A percentile compares a stretch with the other conserved stretches of the same genome.
Conservation (phyloP, 2,888 invertebrate species). For the Philonicus albiceps region DNA sequence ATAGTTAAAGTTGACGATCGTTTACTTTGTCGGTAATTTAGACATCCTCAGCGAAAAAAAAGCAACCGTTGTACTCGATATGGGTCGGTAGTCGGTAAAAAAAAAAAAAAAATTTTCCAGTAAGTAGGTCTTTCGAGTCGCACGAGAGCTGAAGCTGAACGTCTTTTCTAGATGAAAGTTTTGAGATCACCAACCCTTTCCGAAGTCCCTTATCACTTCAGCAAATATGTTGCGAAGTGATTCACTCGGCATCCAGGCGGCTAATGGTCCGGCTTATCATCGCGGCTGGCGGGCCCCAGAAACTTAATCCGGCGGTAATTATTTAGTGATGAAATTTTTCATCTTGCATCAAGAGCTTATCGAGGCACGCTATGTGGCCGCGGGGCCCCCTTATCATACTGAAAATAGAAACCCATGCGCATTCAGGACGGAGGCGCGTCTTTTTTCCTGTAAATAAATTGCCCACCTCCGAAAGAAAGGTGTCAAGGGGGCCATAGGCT, state of each 20-base stretch:
- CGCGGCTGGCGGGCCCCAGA: neutral
- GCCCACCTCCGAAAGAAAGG: neutral
- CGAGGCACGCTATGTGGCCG: neutral
- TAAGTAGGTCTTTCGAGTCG: neutral
- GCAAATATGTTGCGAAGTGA: neutral
- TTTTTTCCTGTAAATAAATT: neutral
- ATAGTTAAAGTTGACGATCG: neutral
- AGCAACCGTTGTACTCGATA: neutral
- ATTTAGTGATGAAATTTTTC: slow-evolving; percentile 16
- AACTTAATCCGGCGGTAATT: neutral
- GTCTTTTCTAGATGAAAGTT: neutral
- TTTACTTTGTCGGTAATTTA: neutral
- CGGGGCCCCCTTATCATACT: neutral
- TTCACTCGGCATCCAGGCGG: neutral
- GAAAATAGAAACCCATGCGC: neutral
- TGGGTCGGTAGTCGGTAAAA: neutral
- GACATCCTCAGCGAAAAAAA: neutral
- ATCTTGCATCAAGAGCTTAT: neutral
- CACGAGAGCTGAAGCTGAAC: neutral
- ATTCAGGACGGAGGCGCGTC: neutral
- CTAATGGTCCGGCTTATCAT: neutral
- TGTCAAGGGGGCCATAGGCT: neutral
- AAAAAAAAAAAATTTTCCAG: neutral
- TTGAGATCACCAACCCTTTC: neutral
- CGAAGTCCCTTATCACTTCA: neutral